Conservation (phyloP, 2,888 invertebrate genomes). For the Hydraecia micacea region DNA sequence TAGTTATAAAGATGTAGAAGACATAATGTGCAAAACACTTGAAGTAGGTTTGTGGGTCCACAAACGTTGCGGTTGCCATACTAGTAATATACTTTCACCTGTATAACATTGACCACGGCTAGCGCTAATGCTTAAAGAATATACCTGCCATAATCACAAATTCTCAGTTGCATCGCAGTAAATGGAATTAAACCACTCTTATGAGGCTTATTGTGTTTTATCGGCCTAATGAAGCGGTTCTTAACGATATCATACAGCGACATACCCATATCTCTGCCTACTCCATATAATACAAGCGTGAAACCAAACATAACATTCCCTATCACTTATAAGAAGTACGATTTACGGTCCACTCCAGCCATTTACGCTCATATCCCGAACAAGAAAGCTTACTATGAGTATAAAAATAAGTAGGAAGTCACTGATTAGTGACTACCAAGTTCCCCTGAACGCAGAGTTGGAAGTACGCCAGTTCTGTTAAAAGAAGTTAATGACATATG, state of each 20-base stretch:
- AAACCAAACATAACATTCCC: conserved; percentile 26
- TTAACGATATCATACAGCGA: not conserved
- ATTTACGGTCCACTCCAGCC: conserved; percentile 65
- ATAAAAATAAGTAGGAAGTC: conserved; percentile 71
- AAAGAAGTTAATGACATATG: conserved; percentile 74
- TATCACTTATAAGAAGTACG: conserved; percentile 47
- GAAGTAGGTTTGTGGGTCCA: conserved; percentile 40
- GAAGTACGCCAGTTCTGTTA: conserved; percentile 75
- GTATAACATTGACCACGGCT: not conserved
- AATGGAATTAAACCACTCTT: not conserved
- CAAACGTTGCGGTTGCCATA: conserved; percentile 50
- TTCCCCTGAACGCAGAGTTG: conserved; percentile 72
- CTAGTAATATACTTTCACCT: conserved; percentile 2
- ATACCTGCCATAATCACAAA: not conserved
- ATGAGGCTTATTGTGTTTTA: not conserved
- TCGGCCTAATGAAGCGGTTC: not conserved
- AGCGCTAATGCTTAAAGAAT: not conserved
- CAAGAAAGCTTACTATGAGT: conserved; percentile 42
- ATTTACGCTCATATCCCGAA: conserved; percentile 69
- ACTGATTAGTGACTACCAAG: conserved; percentile 81
- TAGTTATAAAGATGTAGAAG: not conserved
- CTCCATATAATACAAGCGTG: not conserved
- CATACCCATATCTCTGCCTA: not conserved
- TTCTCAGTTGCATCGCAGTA: not conserved
- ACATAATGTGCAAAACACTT: conserved; percentile 17